Conservation (phyloP, 30 jellyfish, hydroid and myxozoan genomes). For the Cassiopea xamachana region DNA sequence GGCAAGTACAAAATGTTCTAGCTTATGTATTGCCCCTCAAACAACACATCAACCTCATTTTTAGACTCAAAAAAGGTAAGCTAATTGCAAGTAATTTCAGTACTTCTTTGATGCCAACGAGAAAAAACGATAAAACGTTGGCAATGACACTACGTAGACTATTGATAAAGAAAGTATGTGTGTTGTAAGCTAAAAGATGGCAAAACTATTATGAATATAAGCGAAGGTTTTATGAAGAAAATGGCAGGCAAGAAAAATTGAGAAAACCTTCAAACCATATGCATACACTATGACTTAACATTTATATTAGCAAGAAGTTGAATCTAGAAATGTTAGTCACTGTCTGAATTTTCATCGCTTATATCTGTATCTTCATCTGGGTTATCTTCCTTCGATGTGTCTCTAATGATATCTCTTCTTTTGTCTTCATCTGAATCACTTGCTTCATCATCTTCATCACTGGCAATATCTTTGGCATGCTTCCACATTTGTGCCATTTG, state of each 20-base stretch:
- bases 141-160: too few relatives aligned
- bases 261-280: background rate
- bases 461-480: slow-evolving; percentile 57
- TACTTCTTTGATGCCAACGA: too few relatives aligned
- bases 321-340: background rate
- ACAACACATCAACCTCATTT: too few relatives aligned
- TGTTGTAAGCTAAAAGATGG: too few relatives aligned
- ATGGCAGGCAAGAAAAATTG: background rate
- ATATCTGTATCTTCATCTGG: slow-evolving; percentile 64
- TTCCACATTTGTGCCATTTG: slow-evolving; percentile 99
- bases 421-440: slow-evolving; percentile 2
- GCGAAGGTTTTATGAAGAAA: background rate
- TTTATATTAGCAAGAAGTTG: background rate
- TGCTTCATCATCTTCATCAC: slow-evolving; percentile 30
- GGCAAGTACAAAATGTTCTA: too few relatives aligned
- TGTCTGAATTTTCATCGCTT: slow-evolving; percentile 50
- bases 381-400: background rate
- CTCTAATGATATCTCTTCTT: background rate
- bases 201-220: too few relatives aligned
- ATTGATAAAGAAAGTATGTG: too few relatives aligned
- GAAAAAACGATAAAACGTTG: too few relatives aligned
- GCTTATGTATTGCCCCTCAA: too few relatives aligned
- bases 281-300: background rate
- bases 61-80: too few relatives aligned
- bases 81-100: too few relatives aligned